Evolutionary conservation across 2,888 invertebrate species (phyloP), one percentile per base, ranked within the genome.

Genomic region (Andricus curvator): DNA sequence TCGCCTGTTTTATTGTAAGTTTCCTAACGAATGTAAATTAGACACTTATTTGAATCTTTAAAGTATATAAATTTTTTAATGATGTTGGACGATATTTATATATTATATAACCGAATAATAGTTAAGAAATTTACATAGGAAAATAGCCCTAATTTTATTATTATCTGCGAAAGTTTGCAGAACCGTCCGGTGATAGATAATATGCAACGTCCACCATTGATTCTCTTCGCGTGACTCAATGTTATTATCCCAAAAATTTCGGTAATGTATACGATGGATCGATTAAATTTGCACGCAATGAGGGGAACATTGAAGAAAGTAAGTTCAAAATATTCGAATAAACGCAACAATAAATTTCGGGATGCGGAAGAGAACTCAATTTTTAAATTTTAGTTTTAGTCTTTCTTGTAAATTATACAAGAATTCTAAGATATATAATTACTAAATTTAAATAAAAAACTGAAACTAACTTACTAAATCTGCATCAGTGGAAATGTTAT

Each of bases 221-320:
- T 15, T 44, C 15, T 15, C 68, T 44, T 41, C 44, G 68, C 68
- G 68, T 68, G 68, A 68, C 68, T 68, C 41, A 41, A 41, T 68
- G 68, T 68, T 48, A 68, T 68, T 68, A 68, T 68, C 41, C 44
- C 44, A 8, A 68, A 68, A 68, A 44, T 68, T 68, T 68, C 22
- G 13, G 44, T 48, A 68, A 44, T 25, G 44, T 41, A 68, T 44
- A 44, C 25, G 68, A 68, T 48, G 13, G 22, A 41, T 48, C 44
- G 44, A 44, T 41, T 44, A 68, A 68, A 62, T 62, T 25, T 62
- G 62, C 68, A 68, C 37, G 68, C 68, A 44, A 62, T 62, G 15
- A 62, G 15, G 62, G 25, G 25, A 25, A 0, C 5, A 62, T 62
- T 62, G 4, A 22, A 62, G 25, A 15, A 25, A 22, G 15, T 25